Conservation (phyloP, 2,113 vertebrate species). For the Stigmatopora argus region DNA sequence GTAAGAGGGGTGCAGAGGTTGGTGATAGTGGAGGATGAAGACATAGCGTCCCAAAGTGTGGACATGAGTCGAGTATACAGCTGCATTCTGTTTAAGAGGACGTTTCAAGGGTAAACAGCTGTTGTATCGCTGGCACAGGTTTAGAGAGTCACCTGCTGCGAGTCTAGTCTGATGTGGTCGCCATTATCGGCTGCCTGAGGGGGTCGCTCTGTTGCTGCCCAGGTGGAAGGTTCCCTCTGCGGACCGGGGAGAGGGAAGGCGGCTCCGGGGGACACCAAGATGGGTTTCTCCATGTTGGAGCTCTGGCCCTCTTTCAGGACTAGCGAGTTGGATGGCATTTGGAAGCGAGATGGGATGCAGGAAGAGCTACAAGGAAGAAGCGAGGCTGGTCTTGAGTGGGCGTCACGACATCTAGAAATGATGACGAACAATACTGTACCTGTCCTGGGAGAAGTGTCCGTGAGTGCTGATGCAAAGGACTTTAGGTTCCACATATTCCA, state of each 20-base stretch:
- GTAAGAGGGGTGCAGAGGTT: slow-evolving; percentile 82
- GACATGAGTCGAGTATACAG: slow-evolving; percentile 75
- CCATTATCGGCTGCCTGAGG: slow-evolving; percentile 68
- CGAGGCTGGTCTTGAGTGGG: background rate
- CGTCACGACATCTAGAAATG: background rate
- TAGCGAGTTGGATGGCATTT: slow-evolving; percentile 81
- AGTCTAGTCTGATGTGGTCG: slow-evolving; percentile 78
- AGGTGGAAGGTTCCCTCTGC: slow-evolving; percentile 23
- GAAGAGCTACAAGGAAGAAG: slow-evolving; percentile 20
- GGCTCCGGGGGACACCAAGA: slow-evolving; percentile 63
- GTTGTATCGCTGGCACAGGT: background rate
- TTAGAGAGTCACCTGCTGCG: slow-evolving; percentile 71
- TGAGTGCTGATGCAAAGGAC: slow-evolving; percentile 82
- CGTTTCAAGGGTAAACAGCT: background rate
- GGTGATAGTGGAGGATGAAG: slow-evolving; percentile 89
- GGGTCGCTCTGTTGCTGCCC: slow-evolving; percentile 62
- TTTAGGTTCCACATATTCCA: slow-evolving; percentile 79
- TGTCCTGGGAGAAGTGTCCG: slow-evolving; percentile 77
- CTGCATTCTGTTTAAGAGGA: slow-evolving; percentile 72
- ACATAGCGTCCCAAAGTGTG: slow-evolving; percentile 84
- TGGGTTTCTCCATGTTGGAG: slow-evolving; percentile 64
- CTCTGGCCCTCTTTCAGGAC: slow-evolving; percentile 78
- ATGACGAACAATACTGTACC: slow-evolving; percentile 57
- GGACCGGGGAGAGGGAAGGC: slow-evolving; percentile 39
- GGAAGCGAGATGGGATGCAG: slow-evolving; percentile 85